Base-by-base conservation (phyloP, 2,888 invertebrate genomes). In the Amphimallon solstitiale region DNA sequence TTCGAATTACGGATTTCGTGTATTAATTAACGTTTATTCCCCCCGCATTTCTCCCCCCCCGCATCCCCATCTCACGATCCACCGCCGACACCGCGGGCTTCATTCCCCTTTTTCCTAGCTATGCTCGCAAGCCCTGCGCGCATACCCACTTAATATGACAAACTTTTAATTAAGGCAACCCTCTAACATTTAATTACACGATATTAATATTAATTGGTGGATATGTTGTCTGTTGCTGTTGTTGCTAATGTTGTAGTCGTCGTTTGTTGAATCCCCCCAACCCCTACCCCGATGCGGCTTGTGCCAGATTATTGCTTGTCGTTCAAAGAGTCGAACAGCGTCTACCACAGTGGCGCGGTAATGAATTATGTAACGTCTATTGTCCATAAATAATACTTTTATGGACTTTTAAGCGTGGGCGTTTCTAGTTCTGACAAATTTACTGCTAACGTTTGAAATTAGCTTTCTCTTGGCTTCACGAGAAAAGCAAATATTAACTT, bases 151-250 rank as follows among this genome's bases (percentile, higher is more conserved):
- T 29, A 2, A 29, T 29, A 59, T 43, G 43, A 59, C 56, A 43
- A 59, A 59, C 56, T 59, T 59, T 59, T 59, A 59, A 59, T 59
- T 59, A 59, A 59, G 34, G 43, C 43, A 29, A 43, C 34, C 56
- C 56, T 59, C 40, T 56, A 56, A 59, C 29, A 59, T 59, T 59
- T 56, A 65, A 65, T 65, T 65, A 65, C 56, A 49, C 37, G 38
- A 48, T 65, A 56, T 65, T 65, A 65, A 65, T 65, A 65, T 65
- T 65, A 65, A 65, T 65, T 65, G 64, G 46, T 29, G 56, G 48
- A 40, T 49, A 51, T 51, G 49, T 45, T 21, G 37, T 52, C 52
- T 35, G 52, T 54, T 38, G 19, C 35, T 56, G 64, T 46, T 54
- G 54, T 54, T 23, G 43, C 17, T 56, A 23, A 40, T 49, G 10